These are phyloP conservation scores for Philonicus albiceps DNA, from an alignment of 2,888 invertebrate genomes.

Conservation along the genomic window DNA sequence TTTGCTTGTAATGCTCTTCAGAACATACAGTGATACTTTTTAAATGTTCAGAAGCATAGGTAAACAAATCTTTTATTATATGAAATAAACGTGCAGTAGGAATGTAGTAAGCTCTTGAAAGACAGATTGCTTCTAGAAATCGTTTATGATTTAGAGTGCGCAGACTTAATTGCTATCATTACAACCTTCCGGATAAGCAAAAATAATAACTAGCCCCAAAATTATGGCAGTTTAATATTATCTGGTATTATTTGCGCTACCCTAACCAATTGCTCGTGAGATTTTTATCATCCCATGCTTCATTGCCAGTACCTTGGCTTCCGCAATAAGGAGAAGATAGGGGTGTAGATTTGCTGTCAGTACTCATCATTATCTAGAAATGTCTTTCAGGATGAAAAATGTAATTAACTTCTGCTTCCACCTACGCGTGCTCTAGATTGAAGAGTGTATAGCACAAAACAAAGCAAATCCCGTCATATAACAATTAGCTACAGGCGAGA, in stretches of 20 bases:
- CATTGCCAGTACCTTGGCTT: not conserved
- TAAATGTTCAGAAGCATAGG: not conserved
- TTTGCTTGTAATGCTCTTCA: not conserved
- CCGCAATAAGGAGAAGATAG: not conserved
- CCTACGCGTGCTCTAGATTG: not conserved
- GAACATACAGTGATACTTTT: not conserved
- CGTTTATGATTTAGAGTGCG: not conserved
- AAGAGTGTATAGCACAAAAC: not conserved
- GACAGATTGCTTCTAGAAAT: not conserved
- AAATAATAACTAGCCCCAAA: not conserved
- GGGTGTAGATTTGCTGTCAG: not conserved
- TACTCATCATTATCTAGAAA: not conserved
- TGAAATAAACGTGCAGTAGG: not conserved
- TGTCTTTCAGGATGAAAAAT: constrained; percentile 9
- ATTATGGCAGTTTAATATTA: not conserved
- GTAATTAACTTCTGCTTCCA: constrained; percentile 20
- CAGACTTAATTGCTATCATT: not conserved
- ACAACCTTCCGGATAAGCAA: not conserved
- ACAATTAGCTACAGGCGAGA: constrained; percentile 29
- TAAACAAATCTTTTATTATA: not conserved
- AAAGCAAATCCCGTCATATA: constrained; percentile 18
- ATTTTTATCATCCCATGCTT: not conserved
- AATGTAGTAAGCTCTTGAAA: not conserved
- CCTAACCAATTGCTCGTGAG: not conserved
- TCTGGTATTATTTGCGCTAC: not conserved